Conservation (phyloP, 30 jellyfish, hydroid and myxozoan genomes). For the Rhopilema esculentum region DNA sequence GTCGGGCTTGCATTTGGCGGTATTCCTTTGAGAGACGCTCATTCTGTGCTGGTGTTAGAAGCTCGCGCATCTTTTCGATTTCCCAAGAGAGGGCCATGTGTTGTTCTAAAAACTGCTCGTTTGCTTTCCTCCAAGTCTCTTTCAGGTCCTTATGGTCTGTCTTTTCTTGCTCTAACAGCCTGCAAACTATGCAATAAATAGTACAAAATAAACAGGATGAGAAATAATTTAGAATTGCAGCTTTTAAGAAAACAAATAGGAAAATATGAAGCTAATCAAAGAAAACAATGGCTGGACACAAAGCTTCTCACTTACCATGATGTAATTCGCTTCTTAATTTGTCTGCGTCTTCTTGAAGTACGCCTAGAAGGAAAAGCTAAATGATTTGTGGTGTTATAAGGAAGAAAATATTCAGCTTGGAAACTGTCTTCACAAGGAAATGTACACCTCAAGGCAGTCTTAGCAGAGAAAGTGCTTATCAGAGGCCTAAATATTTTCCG, state of each 20-base stretch:
- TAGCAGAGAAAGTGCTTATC: no score
- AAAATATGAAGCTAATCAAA: no score
- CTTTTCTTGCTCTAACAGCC: conserved; percentile 92
- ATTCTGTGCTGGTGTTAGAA: conserved; percentile 82
- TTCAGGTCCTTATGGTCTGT: conserved; percentile 81
- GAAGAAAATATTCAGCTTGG: no score
- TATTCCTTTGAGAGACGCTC: conserved; percentile 79
- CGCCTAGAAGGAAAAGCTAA: conserved; percentile 62
- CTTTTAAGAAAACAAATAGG: no score
- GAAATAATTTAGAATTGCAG: no score
- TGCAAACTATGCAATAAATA: conserved; percentile 52
- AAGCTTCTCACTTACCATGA: conserved; percentile 89
- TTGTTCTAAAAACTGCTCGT: conserved; percentile 85
- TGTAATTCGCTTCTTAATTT: conserved; percentile 84
- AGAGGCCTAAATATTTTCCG: no score
- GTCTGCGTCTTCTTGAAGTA: conserved; percentile 98
- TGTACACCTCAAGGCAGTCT: no score
- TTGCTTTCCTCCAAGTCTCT: conserved; percentile 93
- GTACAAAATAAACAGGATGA: no score
- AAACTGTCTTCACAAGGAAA: no score
- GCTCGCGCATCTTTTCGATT: conserved; percentile 67
- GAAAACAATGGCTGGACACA: no score
- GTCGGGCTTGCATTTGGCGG: conserved; percentile 57
- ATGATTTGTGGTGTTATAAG: no score
- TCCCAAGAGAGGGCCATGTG: conserved; percentile 79